Conservation (phyloP, 2,888 invertebrate species). For the Arctia plantaginis region DNA sequence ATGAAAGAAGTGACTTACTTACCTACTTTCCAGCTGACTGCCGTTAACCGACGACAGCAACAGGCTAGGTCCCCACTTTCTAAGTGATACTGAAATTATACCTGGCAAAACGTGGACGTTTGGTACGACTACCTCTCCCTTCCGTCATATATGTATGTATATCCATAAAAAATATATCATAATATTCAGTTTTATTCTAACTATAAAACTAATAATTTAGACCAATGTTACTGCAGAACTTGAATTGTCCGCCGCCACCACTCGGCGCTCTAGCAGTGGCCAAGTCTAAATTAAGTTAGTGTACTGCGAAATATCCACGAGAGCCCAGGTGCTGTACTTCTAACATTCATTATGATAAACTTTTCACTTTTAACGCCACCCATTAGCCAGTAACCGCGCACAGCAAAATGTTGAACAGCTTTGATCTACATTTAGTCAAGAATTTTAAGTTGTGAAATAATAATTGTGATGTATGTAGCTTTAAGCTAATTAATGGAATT, state of each 20-base stretch:
- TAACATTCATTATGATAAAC: constrained; percentile 68
- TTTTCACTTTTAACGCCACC: constrained; percentile 4
- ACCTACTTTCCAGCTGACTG: too few species aligned
- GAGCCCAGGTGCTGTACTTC: constrained; percentile 65
- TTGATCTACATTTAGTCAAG: neutral
- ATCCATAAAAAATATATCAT: too few species aligned
- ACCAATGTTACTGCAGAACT: neutral
- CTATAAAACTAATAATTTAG: neutral
- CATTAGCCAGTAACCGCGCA: neutral
- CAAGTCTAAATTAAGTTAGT: constrained; percentile 57
- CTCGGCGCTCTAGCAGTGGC: constrained; percentile 28
- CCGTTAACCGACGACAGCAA: too few species aligned
- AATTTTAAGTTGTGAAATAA: neutral
- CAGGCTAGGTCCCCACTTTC: too few species aligned
- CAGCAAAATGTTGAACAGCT: neutral
- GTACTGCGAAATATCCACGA: constrained; percentile 50
- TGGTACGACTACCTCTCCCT: neutral
- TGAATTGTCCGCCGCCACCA: constrained; percentile 5
- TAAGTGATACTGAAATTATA: too few species aligned
- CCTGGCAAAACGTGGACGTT: too few species aligned
- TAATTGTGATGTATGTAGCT: too few species aligned
- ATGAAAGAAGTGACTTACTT: too few species aligned
- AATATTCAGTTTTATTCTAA: too few species aligned
- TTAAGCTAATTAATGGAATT: too few species aligned
- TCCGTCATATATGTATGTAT: too few species aligned